Base-by-base conservation (phyloP, 2,888 invertebrate species). In the Drepanosiphum platanoidis region DNA sequence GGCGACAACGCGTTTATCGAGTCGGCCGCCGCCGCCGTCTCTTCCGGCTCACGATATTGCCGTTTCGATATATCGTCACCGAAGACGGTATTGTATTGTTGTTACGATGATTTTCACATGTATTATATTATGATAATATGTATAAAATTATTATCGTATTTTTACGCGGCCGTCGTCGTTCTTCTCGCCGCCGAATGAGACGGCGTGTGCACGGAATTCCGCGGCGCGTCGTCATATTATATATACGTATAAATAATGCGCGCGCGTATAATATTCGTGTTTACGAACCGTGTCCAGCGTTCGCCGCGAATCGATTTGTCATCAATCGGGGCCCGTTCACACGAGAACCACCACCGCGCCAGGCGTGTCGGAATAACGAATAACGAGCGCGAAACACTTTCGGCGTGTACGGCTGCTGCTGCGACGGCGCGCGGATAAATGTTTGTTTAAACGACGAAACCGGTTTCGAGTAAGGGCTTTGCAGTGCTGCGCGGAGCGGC, bases 361-460 rank as follows among this genome's bases (percentile, higher is more conserved):
- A 68, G 77, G 84, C 84, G 84, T 84, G 77, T 84, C 77, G 84
- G 75, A 84, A n/a, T n/a, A 70, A 70, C 77, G 75, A 75, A 84
- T 84, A 77, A 84, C 66, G 30, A 84, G 84, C 84, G 68, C 84
- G 68, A 84, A 84, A 84, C 77, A 84, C 84, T 84, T 77, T 84
- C 70, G 70, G 81, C 30, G 71, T 58, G 8, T 22, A 18, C 30
- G 52, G 2, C 13, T 22, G 78, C 61, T 27, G 39, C 11, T 4
- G 42, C 18, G 36, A 22, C 39, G 32, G 66, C 58, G 66, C 30
- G 32, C 22, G 39, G 81, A 82, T 82, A 72, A 82, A 84, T 84
- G 77, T 84, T 84, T 84, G 77, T 84, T 84, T 84, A 77, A 58
- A 77, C 68, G 75, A 84, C 68, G 75, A 84, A 84, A 84, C 84